Evolutionary conservation across 1,140 invertebrate species (phyloP), one percentile per base, ranked within the genome.

Genomic region (Bombus fervidus): DNA sequence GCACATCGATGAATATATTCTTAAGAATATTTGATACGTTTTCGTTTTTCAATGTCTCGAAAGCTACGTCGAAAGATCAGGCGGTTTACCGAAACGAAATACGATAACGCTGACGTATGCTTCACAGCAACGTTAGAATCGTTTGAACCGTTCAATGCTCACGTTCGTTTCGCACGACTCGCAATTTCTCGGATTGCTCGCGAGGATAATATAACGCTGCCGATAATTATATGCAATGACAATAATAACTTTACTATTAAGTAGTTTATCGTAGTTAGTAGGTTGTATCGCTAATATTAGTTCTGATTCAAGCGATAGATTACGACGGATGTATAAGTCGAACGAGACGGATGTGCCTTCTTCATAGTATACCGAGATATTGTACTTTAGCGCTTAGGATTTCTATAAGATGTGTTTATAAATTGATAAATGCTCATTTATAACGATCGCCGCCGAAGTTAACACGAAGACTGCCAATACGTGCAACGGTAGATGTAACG

Each of bases 391-490:
- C 22, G 59, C 31, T 18, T 74, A 66, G 69, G 41, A 66, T 18
- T 34, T 76, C n/a, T 81, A n/a, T 72, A 74, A 59, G 37, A 75
- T 47, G 37, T 8, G 77, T 84, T 68, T 68, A 53, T 59, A 73
- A 18, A 37, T n/a, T 62, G 15, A 72, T 39, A 78, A 71, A 93
- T 89, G 91, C 90, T 93, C 91, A 92, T 91, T 87, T 86, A 79
- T 89, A 88, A 84, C 59, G 82, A 90, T 92, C 59, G 84, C 85
- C 39, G 84, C 79, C 83, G 34, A 90, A 90, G 90, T 90, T 90
- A 89, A 93, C 83, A 89, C 89, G 85, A 94, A 94, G 93, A 94
- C 93, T 94, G 94, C 92, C 89, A 90, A 88, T 85, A 18, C 88
- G 92, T 92, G 91, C 92, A 89, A 91, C 85, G 77, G 75, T 89